Evolutionary conservation across 2,113 vertebrate species (phyloP), one percentile per base, ranked within the genome.

Genomic region (Chamaetylas fuelleborni): DNA sequence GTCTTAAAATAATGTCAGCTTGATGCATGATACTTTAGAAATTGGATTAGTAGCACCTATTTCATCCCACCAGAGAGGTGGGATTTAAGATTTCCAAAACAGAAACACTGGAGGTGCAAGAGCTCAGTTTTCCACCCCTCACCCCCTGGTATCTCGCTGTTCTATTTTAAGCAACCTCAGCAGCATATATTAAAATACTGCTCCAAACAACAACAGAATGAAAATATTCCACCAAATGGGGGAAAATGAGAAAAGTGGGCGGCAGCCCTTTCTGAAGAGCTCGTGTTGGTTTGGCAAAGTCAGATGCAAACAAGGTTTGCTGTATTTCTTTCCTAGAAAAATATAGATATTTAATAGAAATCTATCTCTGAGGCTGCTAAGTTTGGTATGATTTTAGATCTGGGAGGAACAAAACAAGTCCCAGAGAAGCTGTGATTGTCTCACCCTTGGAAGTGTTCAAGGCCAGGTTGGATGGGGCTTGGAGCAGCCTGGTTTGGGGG

Each of bases 121-220:
- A 43, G 69, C 31, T 42, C 80, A 77, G 45, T 43, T 93, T 86
- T 56, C 76, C 42, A 66, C 28, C 83, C 58, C 56, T n/a, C 33
- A 22, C 47, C 54, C 20, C 20, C 38, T 25, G 19, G 4, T 51
- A 42, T 61, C 36, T 80, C 0, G 0, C 40, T 4, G 2, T 17
- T 1, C 60, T 93, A 81, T 95, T 95, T 94, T 81, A 48, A 77
- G 85, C 64, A 82, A 12, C 31, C 34, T 60, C 77, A 79, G 84
- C 20, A 60, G 50, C 60, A 6, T 78, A 14, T 5, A 81, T 43
- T 93, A 74, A 88, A 77, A 54, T 8, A 56, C 19, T 10, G 38
- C 28, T 84, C 17, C 38, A 78, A 90, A 92, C 38, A 86, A 86
- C 53, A 93, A 25, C 61, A 77, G 76, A 65, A 45, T 57, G 60